These are phyloP conservation scores for Drosophila merina DNA, from an alignment of 2,888 invertebrate species.

Conservation along the genomic window DNA sequence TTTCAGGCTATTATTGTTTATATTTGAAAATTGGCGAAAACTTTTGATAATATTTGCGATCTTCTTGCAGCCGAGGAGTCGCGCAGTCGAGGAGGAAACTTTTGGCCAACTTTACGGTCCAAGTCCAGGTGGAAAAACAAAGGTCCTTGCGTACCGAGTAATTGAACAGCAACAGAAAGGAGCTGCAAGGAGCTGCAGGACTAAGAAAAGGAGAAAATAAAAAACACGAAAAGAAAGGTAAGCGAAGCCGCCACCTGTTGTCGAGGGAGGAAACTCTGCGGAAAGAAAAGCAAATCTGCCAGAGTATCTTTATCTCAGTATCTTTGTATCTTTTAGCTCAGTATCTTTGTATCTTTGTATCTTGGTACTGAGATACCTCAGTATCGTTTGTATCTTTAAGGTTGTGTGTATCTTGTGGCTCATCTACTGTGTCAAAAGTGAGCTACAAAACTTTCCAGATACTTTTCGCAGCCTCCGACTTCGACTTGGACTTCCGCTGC, in stretches of 20 bases:
- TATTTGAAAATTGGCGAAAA: conserved; percentile 4
- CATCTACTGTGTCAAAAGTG: conserved; percentile 74
- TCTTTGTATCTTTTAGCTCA: not conserved
- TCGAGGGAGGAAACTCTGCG: conserved; percentile 13
- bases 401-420: conserved; percentile 50
- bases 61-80: conserved; percentile 44
- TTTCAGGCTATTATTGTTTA: conserved; percentile 24
- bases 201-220: not conserved
- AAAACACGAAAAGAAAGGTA: conserved; percentile 45
- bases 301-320: not conserved
- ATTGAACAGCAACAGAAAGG: conserved; percentile 34
- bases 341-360: conserved; percentile 15
- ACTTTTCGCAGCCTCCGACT: conserved; percentile 26
- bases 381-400: not conserved
- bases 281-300: no score
- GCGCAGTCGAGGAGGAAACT: conserved; percentile 17
- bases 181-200: conserved; percentile 19
- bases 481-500: conserved; percentile 51
- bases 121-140: conserved; percentile 38
- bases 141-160: conserved; percentile 6
- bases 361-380: not conserved
- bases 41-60: conserved; percentile 4
- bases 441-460: conserved; percentile 62
- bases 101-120: conserved; percentile 19
- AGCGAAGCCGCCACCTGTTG: conserved; percentile 70